Base-by-base conservation (phyloP, 2,113 vertebrate species). In the Hylia prasina region DNA sequence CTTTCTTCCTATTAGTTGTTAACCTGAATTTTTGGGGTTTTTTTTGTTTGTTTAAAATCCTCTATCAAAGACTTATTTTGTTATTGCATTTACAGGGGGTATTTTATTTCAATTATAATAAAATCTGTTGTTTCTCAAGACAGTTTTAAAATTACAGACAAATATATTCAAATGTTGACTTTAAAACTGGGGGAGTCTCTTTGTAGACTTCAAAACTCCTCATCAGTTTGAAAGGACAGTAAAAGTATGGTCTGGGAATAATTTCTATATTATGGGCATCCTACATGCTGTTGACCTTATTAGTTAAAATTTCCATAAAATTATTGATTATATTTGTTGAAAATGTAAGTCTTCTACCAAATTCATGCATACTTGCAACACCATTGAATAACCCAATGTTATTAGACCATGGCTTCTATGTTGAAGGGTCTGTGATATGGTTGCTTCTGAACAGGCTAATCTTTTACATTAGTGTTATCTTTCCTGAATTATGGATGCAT, bases 341-440 rank as follows among this genome's bases (percentile, higher is more conserved):
- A 39, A 71, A 65, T 44, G 1, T 45, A 76, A 51, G 22, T 21
- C 10, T 91, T 60, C 9, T 42, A 10, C 22, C 18, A 35, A 45
- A 45, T 11, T 86, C 6, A 4, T 75, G 19, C 13, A 37, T 13
- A 48, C 10, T 47, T 73, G 19, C 42, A 61, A 44, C 5, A 27
- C 4, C 48, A 1, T 13, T 72, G 45, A 44, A 47, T 4, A 31
- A 39, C 6, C 24, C 4, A 6, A 15, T 42, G 21, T 57, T 81
- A 31, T 15, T 48, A 40, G 15, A 77, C 25, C 8, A 28, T 1
- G 3, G 28, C 37, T 24, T 42, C 40, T 57, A 2, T 23, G 17
- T n/a, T n/a, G 22, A 64, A 33, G 14, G 48, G 2, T 37, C 23
- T 69, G 50, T 24, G 37, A 31, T 21, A 42, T 0, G 0, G 6